phyloP scores from a whole-genome alignment of 2,797 vertebrate species.

The Danio albolineatus region DNA sequence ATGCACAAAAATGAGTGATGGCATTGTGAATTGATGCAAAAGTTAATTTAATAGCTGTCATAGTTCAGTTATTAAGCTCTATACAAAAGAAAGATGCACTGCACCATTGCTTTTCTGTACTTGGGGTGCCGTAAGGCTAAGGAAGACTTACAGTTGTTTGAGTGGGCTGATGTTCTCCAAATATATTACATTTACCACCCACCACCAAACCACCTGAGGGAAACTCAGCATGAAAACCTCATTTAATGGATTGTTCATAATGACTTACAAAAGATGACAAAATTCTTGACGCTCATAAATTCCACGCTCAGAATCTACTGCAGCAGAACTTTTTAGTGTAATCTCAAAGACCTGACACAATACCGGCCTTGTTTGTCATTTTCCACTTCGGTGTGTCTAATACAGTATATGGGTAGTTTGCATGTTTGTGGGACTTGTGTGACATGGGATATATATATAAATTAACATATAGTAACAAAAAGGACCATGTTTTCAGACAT shows the following conservation, averaged over 20 bases:
- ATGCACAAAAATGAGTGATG: not conserved
- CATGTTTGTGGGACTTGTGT: not conserved
- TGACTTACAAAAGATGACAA: slow-evolving; percentile 21
- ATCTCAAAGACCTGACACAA: not conserved
- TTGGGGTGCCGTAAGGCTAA: not conserved
- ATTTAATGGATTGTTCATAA: slow-evolving; percentile 18
- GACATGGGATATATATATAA: too few relatives aligned
- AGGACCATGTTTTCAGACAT: too few relatives aligned
- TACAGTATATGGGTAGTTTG: not conserved
- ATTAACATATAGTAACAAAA: too few relatives aligned
- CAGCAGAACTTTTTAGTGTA: not conserved
- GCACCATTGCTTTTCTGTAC: slow-evolving; percentile 6
- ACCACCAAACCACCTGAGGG: slow-evolving; percentile 32
- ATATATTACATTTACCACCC: slow-evolving; percentile 32
- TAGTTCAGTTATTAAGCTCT: slow-evolving; percentile 11
- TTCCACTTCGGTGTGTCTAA: not conserved
- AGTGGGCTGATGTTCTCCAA: slow-evolving; percentile 16
- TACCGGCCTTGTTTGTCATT: not conserved
- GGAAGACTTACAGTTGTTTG: not conserved
- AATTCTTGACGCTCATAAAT: not conserved
- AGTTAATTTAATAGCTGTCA: not conserved
- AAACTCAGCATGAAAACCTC: slow-evolving; percentile 18
- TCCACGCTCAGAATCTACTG: not conserved
- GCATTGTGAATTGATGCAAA: slow-evolving; percentile 10
- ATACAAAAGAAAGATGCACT: not conserved